A percentile compares a stretch with the other conserved stretches of the same genome.
Conservation (phyloP, 2,888 invertebrate species). For the Troides aeacus region DNA sequence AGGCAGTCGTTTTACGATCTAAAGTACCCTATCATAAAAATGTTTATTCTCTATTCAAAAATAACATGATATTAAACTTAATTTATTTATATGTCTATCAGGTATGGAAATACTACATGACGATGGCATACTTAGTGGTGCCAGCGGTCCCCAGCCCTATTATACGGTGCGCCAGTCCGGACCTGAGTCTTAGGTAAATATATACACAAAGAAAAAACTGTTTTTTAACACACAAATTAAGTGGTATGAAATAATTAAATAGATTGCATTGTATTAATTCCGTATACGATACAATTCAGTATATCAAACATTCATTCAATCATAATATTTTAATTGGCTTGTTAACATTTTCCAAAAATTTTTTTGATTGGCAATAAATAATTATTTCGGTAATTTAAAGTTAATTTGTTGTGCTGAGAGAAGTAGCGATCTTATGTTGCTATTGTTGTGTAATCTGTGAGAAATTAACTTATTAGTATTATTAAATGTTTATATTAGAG, state of each 20-base stretch:
- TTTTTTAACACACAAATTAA: slow-evolving; percentile 11
- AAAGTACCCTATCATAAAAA: neutral
- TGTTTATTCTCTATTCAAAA: neutral
- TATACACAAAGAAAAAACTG: slow-evolving; percentile 4
- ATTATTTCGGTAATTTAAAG: slow-evolving; percentile 20
- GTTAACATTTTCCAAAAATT: slow-evolving; percentile 15
- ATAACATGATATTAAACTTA: neutral
- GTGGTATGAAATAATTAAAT: slow-evolving; percentile 8
- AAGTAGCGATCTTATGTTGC: slow-evolving; percentile 29
- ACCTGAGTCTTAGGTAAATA: slow-evolving; percentile 91
- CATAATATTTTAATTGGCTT: slow-evolving; percentile 21
- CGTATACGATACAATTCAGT: slow-evolving; percentile 6
- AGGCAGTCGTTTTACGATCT: too few relatives aligned
- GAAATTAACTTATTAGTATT: slow-evolving; percentile 18
- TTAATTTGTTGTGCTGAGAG: slow-evolving; percentile 27
- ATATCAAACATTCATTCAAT: slow-evolving; percentile 8
- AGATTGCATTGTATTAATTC: neutral
- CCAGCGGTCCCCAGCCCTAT: slow-evolving; percentile 94
- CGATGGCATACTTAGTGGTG: slow-evolving; percentile 97
- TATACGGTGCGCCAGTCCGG: slow-evolving; percentile 95
- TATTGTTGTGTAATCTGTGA: slow-evolving; percentile 20
- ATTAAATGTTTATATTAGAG: slow-evolving; percentile 14
- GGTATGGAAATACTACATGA: slow-evolving; percentile 98
- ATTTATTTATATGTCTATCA: slow-evolving; percentile 32
- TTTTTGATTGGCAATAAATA: slow-evolving; percentile 26